phyloP scores from a whole-genome alignment of 1,140 invertebrate species.

The Drosophila kepulauana region DNA sequence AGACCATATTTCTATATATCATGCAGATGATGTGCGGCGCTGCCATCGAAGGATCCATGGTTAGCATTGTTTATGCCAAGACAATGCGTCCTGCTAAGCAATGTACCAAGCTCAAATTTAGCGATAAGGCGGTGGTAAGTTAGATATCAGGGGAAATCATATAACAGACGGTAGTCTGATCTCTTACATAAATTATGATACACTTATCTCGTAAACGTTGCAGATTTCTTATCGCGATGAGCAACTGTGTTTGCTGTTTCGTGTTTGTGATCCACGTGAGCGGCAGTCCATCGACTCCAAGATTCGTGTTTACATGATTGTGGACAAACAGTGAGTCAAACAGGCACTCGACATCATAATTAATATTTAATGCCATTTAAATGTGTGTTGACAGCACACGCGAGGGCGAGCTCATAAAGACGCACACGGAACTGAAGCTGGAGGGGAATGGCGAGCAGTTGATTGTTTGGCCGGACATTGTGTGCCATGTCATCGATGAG shows the following conservation, averaged over 20 bases:
- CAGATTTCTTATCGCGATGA: constrained; percentile 87
- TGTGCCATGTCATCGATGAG: constrained; percentile 88
- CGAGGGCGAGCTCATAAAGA: constrained; percentile 75
- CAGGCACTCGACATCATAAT: too few relatives aligned
- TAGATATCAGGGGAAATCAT: background rate
- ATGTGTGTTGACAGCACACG: constrained; percentile 55
- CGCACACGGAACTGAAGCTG: constrained; percentile 76
- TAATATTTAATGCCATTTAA: too few relatives aligned
- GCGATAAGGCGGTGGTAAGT: constrained; percentile 87
- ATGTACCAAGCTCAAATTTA: constrained; percentile 86
- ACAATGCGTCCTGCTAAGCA: constrained; percentile 86
- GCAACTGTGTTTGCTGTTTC: constrained; percentile 87
- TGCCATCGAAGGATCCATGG: constrained; percentile 86
- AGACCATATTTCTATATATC: constrained; percentile 91
- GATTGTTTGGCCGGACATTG: constrained; percentile 88
- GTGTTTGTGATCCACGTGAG: constrained; percentile 87
- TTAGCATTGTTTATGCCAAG: constrained; percentile 88
- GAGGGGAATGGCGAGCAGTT: constrained; percentile 85
- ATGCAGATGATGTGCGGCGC: constrained; percentile 87
- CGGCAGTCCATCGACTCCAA: constrained; percentile 87
- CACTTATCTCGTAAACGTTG: constrained; percentile 24
- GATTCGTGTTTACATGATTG: constrained; percentile 87
- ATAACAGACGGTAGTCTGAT: too few relatives aligned
- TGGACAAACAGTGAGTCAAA: constrained; percentile 70
- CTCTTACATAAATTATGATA: background rate